A percentile compares a stretch with the other conserved stretches of the same genome.
Evolutionary conservation across 2,113 vertebrate species (phyloP).

Genomic region (Phycodurus eques): DNA sequence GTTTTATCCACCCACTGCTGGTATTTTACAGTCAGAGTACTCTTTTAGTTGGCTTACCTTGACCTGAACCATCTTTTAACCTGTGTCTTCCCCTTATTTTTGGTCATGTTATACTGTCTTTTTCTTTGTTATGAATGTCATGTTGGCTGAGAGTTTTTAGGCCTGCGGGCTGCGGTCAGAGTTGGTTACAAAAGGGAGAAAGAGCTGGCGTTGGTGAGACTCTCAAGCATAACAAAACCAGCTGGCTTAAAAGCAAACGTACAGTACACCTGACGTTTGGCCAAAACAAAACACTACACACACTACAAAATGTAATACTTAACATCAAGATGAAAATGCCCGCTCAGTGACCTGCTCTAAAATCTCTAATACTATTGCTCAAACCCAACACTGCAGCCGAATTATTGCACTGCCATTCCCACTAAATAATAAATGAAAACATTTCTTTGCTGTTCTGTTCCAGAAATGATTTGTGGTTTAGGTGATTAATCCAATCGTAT

Average conservation of each 20-base stretch:
- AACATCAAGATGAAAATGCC: slow-evolving; percentile 3
- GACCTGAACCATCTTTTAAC: neutral
- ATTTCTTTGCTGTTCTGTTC: neutral
- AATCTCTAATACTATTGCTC: neutral
- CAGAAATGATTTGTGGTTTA: neutral
- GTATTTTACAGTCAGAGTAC: neutral
- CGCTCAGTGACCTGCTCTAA: neutral
- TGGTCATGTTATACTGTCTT: neutral
- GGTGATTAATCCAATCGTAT: slow-evolving; percentile 1
- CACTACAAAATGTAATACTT: neutral
- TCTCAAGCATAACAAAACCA: slow-evolving; percentile 12
- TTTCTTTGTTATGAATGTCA: slow-evolving; percentile 17
- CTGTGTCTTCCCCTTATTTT: neutral
- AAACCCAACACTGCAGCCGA: neutral
- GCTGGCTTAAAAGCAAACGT: slow-evolving; percentile 6
- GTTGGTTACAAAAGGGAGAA: slow-evolving; percentile 20
- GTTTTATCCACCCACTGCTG: neutral
- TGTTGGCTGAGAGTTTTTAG: slow-evolving; percentile 11
- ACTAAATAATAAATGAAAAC: neutral
- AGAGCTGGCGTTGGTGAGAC: slow-evolving; percentile 6
- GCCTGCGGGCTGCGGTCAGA: slow-evolving; percentile 21
- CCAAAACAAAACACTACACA: slow-evolving; percentile 3
- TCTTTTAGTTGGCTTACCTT: neutral
- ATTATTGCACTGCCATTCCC: slow-evolving; percentile 1
- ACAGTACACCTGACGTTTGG: slow-evolving; percentile 1